A percentile compares a stretch with the other conserved stretches of the same genome.
phyloP scores from a whole-genome alignment of 2,113 vertebrate genomes.

The Poeciliopsis prolifica region DNA sequence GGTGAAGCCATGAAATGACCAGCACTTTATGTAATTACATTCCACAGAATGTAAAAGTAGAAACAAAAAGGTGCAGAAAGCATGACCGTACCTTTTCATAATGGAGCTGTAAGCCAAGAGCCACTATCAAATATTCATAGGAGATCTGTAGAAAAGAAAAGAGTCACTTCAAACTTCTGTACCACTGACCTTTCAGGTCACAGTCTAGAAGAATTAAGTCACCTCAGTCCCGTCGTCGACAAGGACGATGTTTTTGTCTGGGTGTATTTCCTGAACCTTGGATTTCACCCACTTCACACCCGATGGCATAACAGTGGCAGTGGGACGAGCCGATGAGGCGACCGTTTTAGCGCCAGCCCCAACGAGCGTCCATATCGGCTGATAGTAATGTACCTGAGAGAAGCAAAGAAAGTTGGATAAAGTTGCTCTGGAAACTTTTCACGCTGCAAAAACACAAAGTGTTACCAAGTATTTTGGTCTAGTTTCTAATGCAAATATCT shows the following conservation, averaged over 20 bases:
- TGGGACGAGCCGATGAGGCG: slow-evolving; percentile 82
- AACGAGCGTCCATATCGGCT: slow-evolving; percentile 95
- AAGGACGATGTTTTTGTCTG: slow-evolving; percentile 85
- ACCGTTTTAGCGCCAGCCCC: slow-evolving; percentile 91
- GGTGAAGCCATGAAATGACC: too few relatives aligned
- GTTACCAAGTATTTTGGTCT: too few relatives aligned
- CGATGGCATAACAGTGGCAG: slow-evolving; percentile 84
- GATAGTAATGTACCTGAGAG: slow-evolving; percentile 87
- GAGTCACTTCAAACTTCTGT: not conserved
- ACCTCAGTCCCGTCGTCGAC: slow-evolving; percentile 86
- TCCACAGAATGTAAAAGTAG: not conserved
- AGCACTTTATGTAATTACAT: not conserved
- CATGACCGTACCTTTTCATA: slow-evolving; percentile 87
- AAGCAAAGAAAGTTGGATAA: not conserved
- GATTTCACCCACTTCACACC: slow-evolving; percentile 93
- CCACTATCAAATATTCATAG: slow-evolving; percentile 95
- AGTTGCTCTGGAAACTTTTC: too few relatives aligned
- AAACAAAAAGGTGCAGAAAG: slow-evolving; percentile 6
- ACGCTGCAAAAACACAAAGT: too few relatives aligned
- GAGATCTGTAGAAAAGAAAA: slow-evolving; percentile 81
- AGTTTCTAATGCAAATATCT: too few relatives aligned
- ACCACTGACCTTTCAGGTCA: not conserved
- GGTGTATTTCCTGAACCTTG: slow-evolving; percentile 85
- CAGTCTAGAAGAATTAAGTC: slow-evolving; percentile 7
- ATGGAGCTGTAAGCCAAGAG: slow-evolving; percentile 91